Conservation (phyloP, 2,888 invertebrate species). For the Ochropacha duplaris region DNA sequence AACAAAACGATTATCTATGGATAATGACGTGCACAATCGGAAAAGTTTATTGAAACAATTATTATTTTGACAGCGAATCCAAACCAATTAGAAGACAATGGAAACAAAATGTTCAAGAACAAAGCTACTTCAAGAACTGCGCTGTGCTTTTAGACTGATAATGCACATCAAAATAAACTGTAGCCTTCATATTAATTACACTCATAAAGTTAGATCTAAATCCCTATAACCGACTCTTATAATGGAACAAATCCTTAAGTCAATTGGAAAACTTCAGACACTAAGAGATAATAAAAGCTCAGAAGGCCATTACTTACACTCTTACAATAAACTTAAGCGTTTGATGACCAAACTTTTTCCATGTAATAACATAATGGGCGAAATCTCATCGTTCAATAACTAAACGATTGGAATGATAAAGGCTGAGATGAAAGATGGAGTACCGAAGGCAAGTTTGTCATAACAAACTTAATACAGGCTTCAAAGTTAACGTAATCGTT, state of each 20-base stretch:
- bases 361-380: slow-evolving; percentile 3
- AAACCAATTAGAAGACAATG: background rate
- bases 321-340: slow-evolving; percentile 3
- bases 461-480: background rate
- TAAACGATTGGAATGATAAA: background rate
- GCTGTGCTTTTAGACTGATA: no score
- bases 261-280: background rate
- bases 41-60: background rate
- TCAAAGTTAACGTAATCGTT: slow-evolving; percentile 5
- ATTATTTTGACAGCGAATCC: background rate
- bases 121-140: background rate
- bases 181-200: background rate
- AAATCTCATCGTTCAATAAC: slow-evolving; percentile 2
- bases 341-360: slow-evolving; percentile 5
- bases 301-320: slow-evolving; percentile 4
- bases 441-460: background rate
- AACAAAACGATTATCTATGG: background rate
- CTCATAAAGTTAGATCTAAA: background rate
- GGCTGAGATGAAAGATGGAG: background rate
- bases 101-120: no score
- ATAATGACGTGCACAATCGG: background rate
- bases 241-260: background rate
- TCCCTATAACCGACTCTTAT: background rate
- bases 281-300: slow-evolving; percentile 5
- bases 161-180: background rate